Evolutionary conservation across 1,140 invertebrate species (phyloP).

Genomic region (Drosophila pallidifrons): DNA sequence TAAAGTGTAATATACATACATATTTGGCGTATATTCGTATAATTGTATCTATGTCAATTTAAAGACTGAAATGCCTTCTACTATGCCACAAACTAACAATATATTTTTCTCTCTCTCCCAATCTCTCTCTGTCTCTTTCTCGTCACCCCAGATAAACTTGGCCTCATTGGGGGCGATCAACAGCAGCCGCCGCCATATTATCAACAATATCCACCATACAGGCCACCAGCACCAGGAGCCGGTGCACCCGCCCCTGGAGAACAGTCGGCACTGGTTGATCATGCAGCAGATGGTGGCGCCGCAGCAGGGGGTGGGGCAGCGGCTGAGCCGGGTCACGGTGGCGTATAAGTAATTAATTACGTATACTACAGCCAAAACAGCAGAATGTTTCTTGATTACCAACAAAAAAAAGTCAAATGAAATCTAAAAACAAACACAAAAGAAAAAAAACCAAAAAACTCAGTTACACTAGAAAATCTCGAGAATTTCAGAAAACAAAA

Average conservation of each 20-base stretch:
- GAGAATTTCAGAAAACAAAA: conserved; percentile 50
- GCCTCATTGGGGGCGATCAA: conserved; percentile 85
- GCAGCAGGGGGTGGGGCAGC: conserved; percentile 30
- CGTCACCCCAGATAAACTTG: conserved; percentile 73
- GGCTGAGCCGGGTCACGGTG: conserved; percentile 54
- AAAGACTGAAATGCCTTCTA: not conserved
- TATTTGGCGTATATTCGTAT: conserved; percentile 67
- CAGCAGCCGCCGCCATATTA: conserved; percentile 84
- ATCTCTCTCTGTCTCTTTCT: not conserved
- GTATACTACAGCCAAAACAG: conserved; percentile 47
- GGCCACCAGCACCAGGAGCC: conserved; percentile 78
- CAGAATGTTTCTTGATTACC: conserved; percentile 37
- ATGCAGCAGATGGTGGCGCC: conserved; percentile 38
- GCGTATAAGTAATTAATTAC: conserved; percentile 68
- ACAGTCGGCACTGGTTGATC: conserved; percentile 73
- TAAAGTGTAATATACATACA: conserved; percentile 45
- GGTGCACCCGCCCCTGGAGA: conserved; percentile 70
- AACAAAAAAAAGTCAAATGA: conserved; percentile 38
- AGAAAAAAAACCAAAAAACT: conserved; percentile 45
- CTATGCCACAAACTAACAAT: conserved; percentile 14
- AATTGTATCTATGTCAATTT: conserved; percentile 56
- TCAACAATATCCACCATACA: conserved; percentile 84
- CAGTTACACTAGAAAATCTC: conserved; percentile 75
- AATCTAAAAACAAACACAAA: conserved; percentile 11
- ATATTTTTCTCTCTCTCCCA: not conserved